These are phyloP conservation scores for Nycticorax nycticorax DNA, from an alignment of 2,113 vertebrate species.

Conservation along the genomic window DNA sequence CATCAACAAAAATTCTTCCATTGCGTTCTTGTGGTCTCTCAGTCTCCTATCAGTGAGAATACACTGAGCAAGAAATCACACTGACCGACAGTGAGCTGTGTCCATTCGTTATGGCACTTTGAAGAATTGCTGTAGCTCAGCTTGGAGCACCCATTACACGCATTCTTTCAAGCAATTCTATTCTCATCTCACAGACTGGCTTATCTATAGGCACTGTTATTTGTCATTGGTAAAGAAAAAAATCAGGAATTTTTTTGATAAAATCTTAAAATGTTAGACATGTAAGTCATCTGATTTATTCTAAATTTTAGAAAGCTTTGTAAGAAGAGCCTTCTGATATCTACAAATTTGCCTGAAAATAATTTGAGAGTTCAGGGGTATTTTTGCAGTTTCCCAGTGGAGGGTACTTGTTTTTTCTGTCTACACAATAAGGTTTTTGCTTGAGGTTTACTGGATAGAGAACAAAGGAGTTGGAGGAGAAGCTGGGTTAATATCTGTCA, in stretches of 20 bases:
- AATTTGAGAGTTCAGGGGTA: neutral
- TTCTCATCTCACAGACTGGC: neutral
- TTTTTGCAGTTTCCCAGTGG: neutral
- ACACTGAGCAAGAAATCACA: neutral
- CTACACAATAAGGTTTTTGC: neutral
- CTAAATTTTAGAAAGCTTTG: neutral
- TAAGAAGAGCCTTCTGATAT: neutral
- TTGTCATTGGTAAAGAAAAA: neutral
- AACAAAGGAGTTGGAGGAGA: neutral
- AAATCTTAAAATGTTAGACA: neutral
- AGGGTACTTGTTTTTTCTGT: neutral
- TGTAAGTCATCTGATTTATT: neutral
- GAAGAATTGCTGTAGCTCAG: neutral
- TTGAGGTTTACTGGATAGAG: neutral
- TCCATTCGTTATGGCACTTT: fast-evolving
- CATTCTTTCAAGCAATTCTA: neutral
- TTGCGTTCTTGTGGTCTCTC: neutral
- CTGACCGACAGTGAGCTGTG: neutral
- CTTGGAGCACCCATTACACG: neutral
- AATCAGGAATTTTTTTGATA: neutral
- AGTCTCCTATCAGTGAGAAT: neutral
- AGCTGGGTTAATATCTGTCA: neutral
- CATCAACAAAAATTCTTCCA: neutral
- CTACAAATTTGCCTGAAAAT: neutral
- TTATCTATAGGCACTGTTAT: neutral